Evolutionary conservation across 2,888 invertebrate species (phyloP).

Genomic region (Mechanitis messenoides): DNA sequence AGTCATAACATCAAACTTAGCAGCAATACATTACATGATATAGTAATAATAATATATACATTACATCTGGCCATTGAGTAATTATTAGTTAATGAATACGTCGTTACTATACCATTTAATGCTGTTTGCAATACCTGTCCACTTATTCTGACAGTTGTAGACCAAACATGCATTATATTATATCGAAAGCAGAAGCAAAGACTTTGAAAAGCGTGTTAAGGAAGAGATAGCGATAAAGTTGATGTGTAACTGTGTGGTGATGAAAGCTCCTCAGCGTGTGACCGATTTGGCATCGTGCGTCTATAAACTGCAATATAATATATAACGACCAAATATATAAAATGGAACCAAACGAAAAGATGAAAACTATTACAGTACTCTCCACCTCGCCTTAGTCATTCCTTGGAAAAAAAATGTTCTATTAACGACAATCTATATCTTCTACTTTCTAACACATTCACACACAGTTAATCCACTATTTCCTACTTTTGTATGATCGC

Average conservation of each 20-base stretch:
- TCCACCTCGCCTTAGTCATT: constrained; percentile 66
- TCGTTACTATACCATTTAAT: neutral
- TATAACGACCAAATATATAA: constrained; percentile 35
- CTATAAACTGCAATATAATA: constrained; percentile 28
- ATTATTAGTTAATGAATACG: no score
- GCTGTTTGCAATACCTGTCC: neutral
- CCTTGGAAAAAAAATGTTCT: constrained; percentile 50
- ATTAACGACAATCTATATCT: constrained; percentile 36
- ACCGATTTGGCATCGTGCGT: constrained; percentile 28
- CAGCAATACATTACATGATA: neutral
- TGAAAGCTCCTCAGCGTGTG: constrained; percentile 32
- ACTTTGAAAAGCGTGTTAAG: constrained; percentile 27
- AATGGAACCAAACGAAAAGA: constrained; percentile 32
- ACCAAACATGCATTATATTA: constrained; percentile 30
- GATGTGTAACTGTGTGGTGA: constrained; percentile 30
- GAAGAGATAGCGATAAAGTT: constrained; percentile 23
- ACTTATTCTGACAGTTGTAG: constrained; percentile 28
- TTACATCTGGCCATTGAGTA: no score
- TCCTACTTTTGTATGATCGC: constrained; percentile 41
- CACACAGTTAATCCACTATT: constrained; percentile 60
- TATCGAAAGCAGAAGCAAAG: constrained; percentile 42
- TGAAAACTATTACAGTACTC: constrained; percentile 49
- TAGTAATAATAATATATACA: neutral
- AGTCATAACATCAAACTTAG: no score
- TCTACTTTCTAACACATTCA: constrained; percentile 55